These are phyloP conservation scores for Spondyliosoma cantharus DNA, from an alignment of 2,797 vertebrate genomes.

Conservation along the genomic window DNA sequence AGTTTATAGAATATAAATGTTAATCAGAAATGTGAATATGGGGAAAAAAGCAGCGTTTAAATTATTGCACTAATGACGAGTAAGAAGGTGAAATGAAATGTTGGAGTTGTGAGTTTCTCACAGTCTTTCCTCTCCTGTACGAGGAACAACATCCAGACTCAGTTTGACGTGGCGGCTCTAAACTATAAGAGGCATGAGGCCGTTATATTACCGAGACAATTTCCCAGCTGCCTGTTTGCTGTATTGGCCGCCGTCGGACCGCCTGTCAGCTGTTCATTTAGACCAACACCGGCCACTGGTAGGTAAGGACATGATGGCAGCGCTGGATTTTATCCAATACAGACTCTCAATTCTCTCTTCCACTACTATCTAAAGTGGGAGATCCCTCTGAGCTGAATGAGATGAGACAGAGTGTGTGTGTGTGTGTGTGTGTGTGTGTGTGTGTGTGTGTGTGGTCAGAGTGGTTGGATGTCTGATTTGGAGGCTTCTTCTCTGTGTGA, in stretches of 20 bases:
- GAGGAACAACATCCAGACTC: constrained; percentile 30
- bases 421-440: constrained; percentile 17
- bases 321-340: constrained; percentile 24
- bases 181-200: constrained; percentile 58
- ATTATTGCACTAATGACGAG: background rate
- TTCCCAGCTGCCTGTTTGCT: constrained; percentile 70
- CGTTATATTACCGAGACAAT: constrained; percentile 60
- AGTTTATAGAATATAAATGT: background rate
- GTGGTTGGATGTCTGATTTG: constrained; percentile 30
- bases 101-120: background rate
- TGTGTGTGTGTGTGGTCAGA: background rate
- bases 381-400: constrained; percentile 38
- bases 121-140: background rate
- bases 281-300: background rate
- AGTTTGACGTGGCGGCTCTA: constrained; percentile 51
- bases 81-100: background rate
- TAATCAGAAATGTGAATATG: background rate
- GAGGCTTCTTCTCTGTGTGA: constrained; percentile 31
- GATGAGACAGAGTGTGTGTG: constrained; percentile 42
- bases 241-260: constrained; percentile 32
- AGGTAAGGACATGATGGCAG: constrained; percentile 14
- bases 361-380: constrained; percentile 33
- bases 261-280: constrained; percentile 66
- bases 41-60: background rate
- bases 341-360: constrained; percentile 54